phyloP scores from a whole-genome alignment of 2,888 invertebrate genomes.

The Agrochola lota region DNA sequence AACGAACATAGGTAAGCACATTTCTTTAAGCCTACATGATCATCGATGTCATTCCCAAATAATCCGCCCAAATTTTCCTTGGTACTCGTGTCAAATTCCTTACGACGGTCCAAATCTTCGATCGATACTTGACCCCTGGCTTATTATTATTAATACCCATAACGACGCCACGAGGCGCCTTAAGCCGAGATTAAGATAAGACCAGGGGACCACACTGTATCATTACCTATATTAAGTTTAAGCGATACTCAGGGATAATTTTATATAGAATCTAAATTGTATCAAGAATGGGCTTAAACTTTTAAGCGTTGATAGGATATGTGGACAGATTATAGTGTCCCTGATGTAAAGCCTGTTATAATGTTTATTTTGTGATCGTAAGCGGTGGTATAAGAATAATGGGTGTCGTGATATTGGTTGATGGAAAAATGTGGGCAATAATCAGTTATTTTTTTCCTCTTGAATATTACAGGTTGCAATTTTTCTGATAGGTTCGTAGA shows the following conservation, averaged over 20 bases:
- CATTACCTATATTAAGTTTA: constrained; percentile 84
- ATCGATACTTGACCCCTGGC: constrained; percentile 84
- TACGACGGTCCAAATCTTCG: constrained; percentile 69
- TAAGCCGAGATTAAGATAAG: constrained; percentile 88
- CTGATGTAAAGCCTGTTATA: constrained; percentile 67
- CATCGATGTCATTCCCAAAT: constrained; percentile 26
- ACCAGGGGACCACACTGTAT: constrained; percentile 82
- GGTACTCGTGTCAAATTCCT: constrained; percentile 54
- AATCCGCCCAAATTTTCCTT: constrained; percentile 28
- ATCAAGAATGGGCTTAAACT: constrained; percentile 76
- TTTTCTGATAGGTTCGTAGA: background rate
- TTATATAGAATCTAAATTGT: constrained; percentile 85
- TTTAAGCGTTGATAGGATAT: constrained; percentile 73
- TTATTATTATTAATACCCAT: constrained; percentile 88
- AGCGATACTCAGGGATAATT: constrained; percentile 80
- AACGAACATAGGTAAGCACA: background rate
- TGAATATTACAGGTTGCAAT: background rate
- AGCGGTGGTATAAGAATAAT: constrained; percentile 32
- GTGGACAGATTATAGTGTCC: constrained; percentile 82
- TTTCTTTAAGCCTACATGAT: constrained; percentile 3
- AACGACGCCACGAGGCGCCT: constrained; percentile 81
- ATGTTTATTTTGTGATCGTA: constrained; percentile 52
- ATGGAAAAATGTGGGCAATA: constrained; percentile 26
- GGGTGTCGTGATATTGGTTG: constrained; percentile 21
- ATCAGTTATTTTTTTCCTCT: background rate